Percentiles rank a stretch among this genome's conserved stretches.
These are phyloP conservation scores for Pollachius pollachius DNA, from an alignment of 2,113 vertebrate genomes.

Conservation along the genomic window DNA sequence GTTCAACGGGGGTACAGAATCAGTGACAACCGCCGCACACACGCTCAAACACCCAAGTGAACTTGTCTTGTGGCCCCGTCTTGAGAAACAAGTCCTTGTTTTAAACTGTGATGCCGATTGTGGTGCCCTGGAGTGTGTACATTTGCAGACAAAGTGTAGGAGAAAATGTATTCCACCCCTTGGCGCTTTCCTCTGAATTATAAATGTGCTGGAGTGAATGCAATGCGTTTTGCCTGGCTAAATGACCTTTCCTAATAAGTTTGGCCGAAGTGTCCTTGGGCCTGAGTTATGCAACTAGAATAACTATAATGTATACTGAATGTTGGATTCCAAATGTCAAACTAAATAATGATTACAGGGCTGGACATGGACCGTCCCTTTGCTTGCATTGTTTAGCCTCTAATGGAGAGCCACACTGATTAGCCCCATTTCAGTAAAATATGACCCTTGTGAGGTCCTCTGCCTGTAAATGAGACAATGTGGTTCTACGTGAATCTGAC, in stretches of 20 bases:
- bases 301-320: conserved; percentile 43
- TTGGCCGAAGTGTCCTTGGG: conserved; percentile 57
- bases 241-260: conserved; percentile 75
- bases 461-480: too few relatives aligned
- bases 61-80: too few relatives aligned
- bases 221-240: conserved; percentile 46
- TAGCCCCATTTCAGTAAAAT: conserved; percentile 20
- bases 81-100: too few relatives aligned
- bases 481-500: too few relatives aligned
- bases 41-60: too few relatives aligned
- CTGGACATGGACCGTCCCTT: conserved; percentile 6
- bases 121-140: not conserved
- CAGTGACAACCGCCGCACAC: too few relatives aligned
- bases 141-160: conserved; percentile 14
- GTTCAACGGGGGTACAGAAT: too few relatives aligned
- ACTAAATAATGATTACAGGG: conserved; percentile 51
- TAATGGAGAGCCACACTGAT: conserved; percentile 18
- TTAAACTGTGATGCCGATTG: too few relatives aligned
- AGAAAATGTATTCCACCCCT: conserved; percentile 48
- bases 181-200: conserved; percentile 49
- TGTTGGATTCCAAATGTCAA: conserved; percentile 65
- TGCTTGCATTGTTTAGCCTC: conserved; percentile 35
- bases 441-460: too few relatives aligned
- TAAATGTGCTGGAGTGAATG: conserved; percentile 44
- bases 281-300: conserved; percentile 66